Base-by-base conservation (phyloP, 1,140 invertebrate genomes). In the Coptotermes formosanus region DNA sequence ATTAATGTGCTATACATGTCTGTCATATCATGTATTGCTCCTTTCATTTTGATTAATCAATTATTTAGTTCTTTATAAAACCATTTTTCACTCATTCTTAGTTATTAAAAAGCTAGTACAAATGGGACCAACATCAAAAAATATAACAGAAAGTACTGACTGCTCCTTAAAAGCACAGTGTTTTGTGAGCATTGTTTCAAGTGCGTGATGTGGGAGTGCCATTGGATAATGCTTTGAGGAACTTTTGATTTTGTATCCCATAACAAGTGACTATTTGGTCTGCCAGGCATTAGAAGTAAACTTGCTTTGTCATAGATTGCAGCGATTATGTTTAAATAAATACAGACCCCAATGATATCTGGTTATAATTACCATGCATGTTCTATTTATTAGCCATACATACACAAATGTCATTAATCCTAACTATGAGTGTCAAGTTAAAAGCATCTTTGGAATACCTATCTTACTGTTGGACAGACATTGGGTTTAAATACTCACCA, bases 361-460 rank as follows among this genome's bases (percentile, higher is more conserved):
- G 21, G 19, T 64, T n/a, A 19, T 23, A 64, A 19, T 64, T n/a
- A 8, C 59, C 19, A 23, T n/a, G 19, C 59, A 64, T 64, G 59
- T n/a, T 19, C 59, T n/a, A 9, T 23, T 64, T 64, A 23, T 19
- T 21, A 64, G 25, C 25, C 59, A 19, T 23, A 64, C 8, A 23
- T 64, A 7, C 59, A 64, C 19, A 19, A 64, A 64, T 19, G 7
- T 75, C 64, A 6, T 75, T 75, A 75, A n/a, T 75, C 4, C 64
- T 75, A 75, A n/a, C n/a, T 75, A 75, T 16, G 64, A 30, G 64
- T 75, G n/a, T 75, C 14, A 75, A 75, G 64, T 75, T 75, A 75
- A 75, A 75, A 30, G 64, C 64, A 75, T 75, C 64, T 75, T 75
- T 30, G 64, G n/a, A 75, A 75, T 30, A n/a, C 64, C 64, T 75